Percentiles rank a stretch among this genome's conserved stretches.
Evolutionary conservation across 2,797 vertebrate genomes (phyloP).

Genomic region (Helostoma temminkii): DNA sequence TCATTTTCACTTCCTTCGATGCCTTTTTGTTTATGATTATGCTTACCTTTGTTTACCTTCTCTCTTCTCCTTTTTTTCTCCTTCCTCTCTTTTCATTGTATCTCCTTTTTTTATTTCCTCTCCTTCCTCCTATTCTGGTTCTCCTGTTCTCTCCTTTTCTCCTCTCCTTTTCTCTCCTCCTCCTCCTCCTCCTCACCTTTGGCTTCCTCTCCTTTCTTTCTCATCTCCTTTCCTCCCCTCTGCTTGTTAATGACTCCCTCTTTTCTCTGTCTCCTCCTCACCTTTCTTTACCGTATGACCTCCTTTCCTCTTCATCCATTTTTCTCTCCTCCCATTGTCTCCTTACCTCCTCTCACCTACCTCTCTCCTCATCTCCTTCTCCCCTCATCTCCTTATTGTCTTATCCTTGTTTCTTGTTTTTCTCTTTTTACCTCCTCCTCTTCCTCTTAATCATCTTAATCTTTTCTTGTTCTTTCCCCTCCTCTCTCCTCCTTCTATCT

Average conservation of each 20-base stretch:
- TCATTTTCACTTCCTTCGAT: neutral
- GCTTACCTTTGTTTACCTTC: constrained; percentile 15
- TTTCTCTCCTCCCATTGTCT: neutral
- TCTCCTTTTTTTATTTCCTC: neutral
- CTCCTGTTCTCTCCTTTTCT: neutral
- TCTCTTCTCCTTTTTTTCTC: neutral
- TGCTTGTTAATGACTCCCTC: neutral
- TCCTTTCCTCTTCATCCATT: neutral
- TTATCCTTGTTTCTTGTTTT: no score
- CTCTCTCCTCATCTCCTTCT: constrained; percentile 67
- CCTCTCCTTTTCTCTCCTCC: neutral
- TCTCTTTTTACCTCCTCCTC: neutral
- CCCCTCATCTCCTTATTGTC: constrained; percentile 22
- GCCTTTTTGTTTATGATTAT: constrained; percentile 17
- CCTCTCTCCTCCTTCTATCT: no score
- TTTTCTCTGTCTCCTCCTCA: neutral
- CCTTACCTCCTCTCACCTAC: neutral
- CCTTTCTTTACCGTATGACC: neutral
- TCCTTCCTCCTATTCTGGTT: neutral
- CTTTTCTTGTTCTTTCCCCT: no score
- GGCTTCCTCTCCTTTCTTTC: neutral
- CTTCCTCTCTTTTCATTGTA: no score
- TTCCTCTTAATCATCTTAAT: no score
- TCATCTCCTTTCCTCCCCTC: neutral
- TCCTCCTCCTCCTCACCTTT: constrained; percentile 71